A percentile compares a stretch with the other conserved stretches of the same genome.
These are phyloP conservation scores for Copsychus sechellarum DNA, from an alignment of 2,113 vertebrate species.

Conservation along the genomic window DNA sequence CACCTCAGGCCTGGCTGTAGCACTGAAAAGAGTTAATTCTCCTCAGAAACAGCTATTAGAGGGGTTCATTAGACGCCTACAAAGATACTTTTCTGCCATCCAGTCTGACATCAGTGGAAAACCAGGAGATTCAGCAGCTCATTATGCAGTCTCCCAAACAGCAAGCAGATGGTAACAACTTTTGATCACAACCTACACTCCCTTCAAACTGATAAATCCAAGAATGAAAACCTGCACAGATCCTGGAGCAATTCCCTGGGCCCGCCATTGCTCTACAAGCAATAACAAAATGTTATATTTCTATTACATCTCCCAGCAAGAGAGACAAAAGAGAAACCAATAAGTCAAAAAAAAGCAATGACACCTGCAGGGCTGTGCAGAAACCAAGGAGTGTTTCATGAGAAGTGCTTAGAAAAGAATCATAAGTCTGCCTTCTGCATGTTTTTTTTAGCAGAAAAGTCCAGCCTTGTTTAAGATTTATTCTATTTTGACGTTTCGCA, in stretches of 20 bases:
- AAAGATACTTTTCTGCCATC: constrained; percentile 9
- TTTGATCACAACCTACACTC: constrained; percentile 50
- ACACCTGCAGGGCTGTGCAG: not conserved
- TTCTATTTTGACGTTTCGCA: not conserved
- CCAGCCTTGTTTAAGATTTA: not conserved
- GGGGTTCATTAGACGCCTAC: constrained; percentile 12
- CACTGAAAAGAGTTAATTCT: constrained; percentile 29
- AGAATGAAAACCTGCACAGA: constrained; percentile 10
- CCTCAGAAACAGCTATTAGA: not conserved
- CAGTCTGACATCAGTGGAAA: constrained; percentile 46
- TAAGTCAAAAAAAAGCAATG: not conserved
- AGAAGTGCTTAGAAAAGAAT: not conserved
- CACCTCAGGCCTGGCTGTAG: not conserved
- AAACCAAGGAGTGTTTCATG: not conserved
- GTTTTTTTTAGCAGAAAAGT: not conserved
- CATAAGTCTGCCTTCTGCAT: not conserved
- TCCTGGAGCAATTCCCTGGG: not conserved
- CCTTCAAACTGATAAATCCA: constrained; percentile 8
- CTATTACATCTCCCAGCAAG: not conserved
- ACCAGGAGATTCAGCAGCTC: constrained; percentile 25
- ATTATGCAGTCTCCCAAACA: constrained; percentile 47
- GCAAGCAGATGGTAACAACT: constrained; percentile 60
- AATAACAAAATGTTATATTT: not conserved
- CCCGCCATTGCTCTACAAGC: not conserved
- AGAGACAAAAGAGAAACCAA: not conserved